Conservation (phyloP, 2,113 vertebrate genomes). For the Cisticola juncidis region DNA sequence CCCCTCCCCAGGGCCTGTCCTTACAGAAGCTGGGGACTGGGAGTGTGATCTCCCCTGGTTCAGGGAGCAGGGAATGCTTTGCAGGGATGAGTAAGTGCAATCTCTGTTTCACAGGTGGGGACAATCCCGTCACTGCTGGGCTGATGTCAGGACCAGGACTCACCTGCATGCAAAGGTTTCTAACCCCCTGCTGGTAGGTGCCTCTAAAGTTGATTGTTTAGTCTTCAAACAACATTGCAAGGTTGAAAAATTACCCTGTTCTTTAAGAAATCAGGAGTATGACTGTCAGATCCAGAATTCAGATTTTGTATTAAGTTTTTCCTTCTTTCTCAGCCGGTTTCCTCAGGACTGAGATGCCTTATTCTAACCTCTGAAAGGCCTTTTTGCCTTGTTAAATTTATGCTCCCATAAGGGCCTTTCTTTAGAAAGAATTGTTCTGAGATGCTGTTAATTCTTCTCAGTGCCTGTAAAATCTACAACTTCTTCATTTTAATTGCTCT, state of each 20-base stretch:
- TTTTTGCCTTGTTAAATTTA: not conserved
- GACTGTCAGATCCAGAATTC: not conserved
- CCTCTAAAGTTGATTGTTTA: slow-evolving; percentile 15
- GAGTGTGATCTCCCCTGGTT: not conserved
- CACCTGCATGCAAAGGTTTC: not conserved
- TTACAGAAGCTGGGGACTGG: not conserved
- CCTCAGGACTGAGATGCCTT: not conserved
- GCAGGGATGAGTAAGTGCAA: not conserved
- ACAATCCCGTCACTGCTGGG: not conserved
- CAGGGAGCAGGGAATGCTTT: not conserved
- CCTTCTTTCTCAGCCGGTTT: not conserved
- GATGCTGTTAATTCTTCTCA: slow-evolving; percentile 42
- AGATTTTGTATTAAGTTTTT: not conserved
- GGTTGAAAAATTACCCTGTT: not conserved
- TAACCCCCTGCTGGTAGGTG: slow-evolving; percentile 36
- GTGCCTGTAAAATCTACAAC: slow-evolving; percentile 17
- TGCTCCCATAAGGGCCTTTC: not conserved
- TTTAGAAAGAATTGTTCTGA: slow-evolving; percentile 2
- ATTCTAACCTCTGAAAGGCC: slow-evolving; percentile 10
- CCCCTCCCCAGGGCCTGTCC: not conserved
- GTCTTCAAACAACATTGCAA: not conserved
- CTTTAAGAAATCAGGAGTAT: not conserved
- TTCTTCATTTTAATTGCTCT: slow-evolving; percentile 23
- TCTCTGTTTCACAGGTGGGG: not conserved
- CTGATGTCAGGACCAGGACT: not conserved